Evolutionary conservation across 2,797 vertebrate species (phyloP), one percentile per base, ranked within the genome.

Genomic region (Phoebastria nigripes): DNA sequence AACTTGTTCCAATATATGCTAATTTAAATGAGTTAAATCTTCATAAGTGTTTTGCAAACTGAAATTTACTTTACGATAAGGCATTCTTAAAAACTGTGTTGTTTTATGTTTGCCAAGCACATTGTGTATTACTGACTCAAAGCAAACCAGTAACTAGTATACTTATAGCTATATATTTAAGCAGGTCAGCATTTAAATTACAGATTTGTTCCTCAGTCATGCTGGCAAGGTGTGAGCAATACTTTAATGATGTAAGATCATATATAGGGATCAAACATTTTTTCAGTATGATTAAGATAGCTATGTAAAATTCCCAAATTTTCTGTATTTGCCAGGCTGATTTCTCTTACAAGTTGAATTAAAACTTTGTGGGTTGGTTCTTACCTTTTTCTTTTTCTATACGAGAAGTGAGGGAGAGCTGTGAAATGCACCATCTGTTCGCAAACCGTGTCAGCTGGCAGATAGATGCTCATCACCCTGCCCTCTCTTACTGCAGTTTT

Each of bases 341-440:
- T 78, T 91, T 93, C 71, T 91, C 72, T 92, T 83, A 67, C 42
- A 71, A 91, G 70, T 76, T 95, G 96, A 92, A 96, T 88, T 89
- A 72, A 93, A 93, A 78, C 74, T 91, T 96, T 81, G 93, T 95
- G 95, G 83, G 93, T 51, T 94, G 91, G 28, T 83, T 97, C 74
- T 93, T 96, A 95, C 87, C 87, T 96, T 95, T 58, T 83, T 51
- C 78, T 96, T 93, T 93, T 84, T 88, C 83, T 92, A 51, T 76
- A 79, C 41, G 67, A 96, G 65, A 91, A 96, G 49, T 93, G 91
- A 95, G 76, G 93, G 87, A 93, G 95, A 94, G 72, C 80, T 92
- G 90, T 93, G 94, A 96, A 96, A 93, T 88, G 72, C 69, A 58
- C 95, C 95, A 94, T 97, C 96, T 97, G 95, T 91, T 97, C 13